Percentiles rank a stretch among this genome's conserved stretches.
phyloP scores from a whole-genome alignment of 2,888 invertebrate genomes.

The Eristalis tenax region DNA sequence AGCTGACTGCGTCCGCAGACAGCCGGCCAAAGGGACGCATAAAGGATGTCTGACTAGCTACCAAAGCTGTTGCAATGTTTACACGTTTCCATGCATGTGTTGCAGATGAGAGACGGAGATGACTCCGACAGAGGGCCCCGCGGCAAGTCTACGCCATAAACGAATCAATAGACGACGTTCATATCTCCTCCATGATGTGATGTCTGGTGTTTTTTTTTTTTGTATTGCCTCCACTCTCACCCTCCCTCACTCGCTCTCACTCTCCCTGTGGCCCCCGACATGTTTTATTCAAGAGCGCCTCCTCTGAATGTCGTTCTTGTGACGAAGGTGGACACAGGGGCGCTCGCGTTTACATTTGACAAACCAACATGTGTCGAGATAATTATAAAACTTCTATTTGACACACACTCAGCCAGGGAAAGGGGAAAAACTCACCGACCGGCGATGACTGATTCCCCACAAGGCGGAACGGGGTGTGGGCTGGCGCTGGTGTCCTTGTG shows the following conservation, averaged over 20 bases:
- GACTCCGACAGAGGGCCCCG: background rate
- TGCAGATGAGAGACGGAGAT: slow-evolving; percentile 32
- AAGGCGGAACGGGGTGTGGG: background rate
- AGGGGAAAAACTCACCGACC: background rate
- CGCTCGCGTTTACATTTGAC: slow-evolving; percentile 21
- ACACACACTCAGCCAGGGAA: background rate
- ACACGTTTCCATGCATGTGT: slow-evolving; percentile 3
- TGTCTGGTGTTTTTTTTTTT: slow-evolving; percentile 7
- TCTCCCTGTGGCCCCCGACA: background rate
- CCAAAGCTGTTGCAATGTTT: background rate
- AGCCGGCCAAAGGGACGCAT: background rate
- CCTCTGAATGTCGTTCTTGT: slow-evolving; percentile 28
- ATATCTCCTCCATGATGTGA: slow-evolving; percentile 52
- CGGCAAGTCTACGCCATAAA: slow-evolving; percentile 32
- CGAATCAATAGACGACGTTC: slow-evolving; percentile 56
- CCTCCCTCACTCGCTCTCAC: background rate
- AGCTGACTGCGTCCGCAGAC: slow-evolving; percentile 19
- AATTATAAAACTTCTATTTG: slow-evolving; percentile 66
- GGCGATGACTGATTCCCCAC: background rate
- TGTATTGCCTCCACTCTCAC: too few species aligned
- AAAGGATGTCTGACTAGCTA: slow-evolving; percentile 48
- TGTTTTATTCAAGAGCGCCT: slow-evolving; percentile 57
- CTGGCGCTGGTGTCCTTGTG: slow-evolving; percentile 53
- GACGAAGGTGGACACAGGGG: slow-evolving; percentile 39
- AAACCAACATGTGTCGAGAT: slow-evolving; percentile 58